Conservation (phyloP, 2,797 vertebrate species). For the Heliangelus exortis region DNA sequence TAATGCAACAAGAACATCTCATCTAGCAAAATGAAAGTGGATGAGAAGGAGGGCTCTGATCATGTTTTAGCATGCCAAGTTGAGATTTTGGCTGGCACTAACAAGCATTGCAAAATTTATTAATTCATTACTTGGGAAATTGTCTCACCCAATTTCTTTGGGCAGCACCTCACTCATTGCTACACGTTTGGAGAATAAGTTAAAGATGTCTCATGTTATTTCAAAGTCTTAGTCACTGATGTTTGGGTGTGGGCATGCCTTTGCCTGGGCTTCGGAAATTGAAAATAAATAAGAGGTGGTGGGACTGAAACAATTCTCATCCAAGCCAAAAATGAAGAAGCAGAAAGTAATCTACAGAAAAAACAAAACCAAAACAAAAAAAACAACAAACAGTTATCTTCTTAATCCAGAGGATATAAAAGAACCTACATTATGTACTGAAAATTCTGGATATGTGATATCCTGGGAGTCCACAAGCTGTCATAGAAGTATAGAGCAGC, state of each 20-base stretch:
- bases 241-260: slow-evolving; percentile 59
- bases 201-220: slow-evolving; percentile 63
- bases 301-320: slow-evolving; percentile 1
- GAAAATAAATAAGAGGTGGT: slow-evolving; percentile 60
- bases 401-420: background rate
- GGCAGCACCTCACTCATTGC: slow-evolving; percentile 71
- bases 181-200: slow-evolving; percentile 59
- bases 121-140: slow-evolving; percentile 74
- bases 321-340: slow-evolving; percentile 41
- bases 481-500: background rate
- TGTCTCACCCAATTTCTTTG: slow-evolving; percentile 72
- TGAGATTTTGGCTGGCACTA: slow-evolving; percentile 53
- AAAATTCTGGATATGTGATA: background rate
- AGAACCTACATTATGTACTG: background rate
- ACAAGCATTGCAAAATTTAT: slow-evolving; percentile 55
- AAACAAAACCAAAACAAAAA: background rate
- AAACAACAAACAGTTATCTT: background rate
- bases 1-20: background rate
- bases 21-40: slow-evolving; percentile 4
- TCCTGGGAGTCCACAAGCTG: background rate
- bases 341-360: background rate
- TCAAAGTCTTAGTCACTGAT: slow-evolving; percentile 61
- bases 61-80: slow-evolving; percentile 61
- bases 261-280: slow-evolving; percentile 31
- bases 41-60: slow-evolving; percentile 31